These are phyloP conservation scores for Mesoligia furuncula DNA, from an alignment of 2,888 invertebrate genomes.

Conservation along the genomic window DNA sequence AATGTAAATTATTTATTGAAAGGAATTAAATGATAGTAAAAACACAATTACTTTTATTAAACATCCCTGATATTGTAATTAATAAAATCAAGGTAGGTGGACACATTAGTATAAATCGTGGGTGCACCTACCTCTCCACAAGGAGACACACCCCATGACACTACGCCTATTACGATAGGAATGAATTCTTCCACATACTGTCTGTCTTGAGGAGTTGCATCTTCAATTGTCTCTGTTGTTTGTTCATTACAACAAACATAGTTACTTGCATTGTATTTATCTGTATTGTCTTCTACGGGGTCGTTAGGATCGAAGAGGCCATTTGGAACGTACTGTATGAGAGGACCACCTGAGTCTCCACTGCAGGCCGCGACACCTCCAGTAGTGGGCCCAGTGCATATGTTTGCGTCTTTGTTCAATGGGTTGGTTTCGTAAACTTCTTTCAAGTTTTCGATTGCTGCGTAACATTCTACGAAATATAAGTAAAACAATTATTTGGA, in stretches of 20 bases:
- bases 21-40: slow-evolving; percentile 46
- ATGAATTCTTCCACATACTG: slow-evolving; percentile 57
- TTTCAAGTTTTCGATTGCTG: slow-evolving; percentile 79
- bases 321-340: slow-evolving; percentile 76
- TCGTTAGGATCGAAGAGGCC: slow-evolving; percentile 60
- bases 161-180: slow-evolving; percentile 87
- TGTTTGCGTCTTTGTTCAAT: slow-evolving; percentile 82
- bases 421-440: slow-evolving; percentile 81
- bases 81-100: slow-evolving; percentile 86
- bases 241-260: slow-evolving; percentile 37
- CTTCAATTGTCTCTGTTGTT: slow-evolving; percentile 18
- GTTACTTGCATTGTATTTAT: slow-evolving; percentile 38
- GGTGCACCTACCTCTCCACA: slow-evolving; percentile 89
- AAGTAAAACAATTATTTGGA: neutral
- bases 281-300: slow-evolving; percentile 57
- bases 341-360: slow-evolving; percentile 91
- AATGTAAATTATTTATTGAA: slow-evolving; percentile 49
- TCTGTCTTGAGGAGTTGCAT: slow-evolving; percentile 36
- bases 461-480: slow-evolving; percentile 76
- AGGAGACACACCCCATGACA: slow-evolving; percentile 90
- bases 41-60: slow-evolving; percentile 50
- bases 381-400: slow-evolving; percentile 89
- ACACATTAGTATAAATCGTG: slow-evolving; percentile 89
- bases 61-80: slow-evolving; percentile 63
- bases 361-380: slow-evolving; percentile 89